These are phyloP conservation scores for Crotalus helleri DNA, from an alignment of 2,113 vertebrate species.

Conservation along the genomic window DNA sequence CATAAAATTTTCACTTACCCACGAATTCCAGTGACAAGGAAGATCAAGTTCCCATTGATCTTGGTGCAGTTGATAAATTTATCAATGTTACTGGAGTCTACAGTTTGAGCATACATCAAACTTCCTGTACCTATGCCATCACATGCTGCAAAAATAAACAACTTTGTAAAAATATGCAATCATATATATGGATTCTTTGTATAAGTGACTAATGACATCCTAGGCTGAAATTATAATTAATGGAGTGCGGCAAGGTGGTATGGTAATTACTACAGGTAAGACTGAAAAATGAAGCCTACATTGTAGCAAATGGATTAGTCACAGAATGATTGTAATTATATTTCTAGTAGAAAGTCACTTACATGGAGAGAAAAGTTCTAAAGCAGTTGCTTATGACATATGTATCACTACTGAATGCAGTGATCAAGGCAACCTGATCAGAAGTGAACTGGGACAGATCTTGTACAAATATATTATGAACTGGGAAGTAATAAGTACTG, in stretches of 20 bases:
- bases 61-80: slow-evolving; percentile 98
- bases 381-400: background rate
- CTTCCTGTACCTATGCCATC: slow-evolving; percentile 95
- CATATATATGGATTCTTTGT: background rate
- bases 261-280: background rate
- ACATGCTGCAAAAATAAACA: slow-evolving; percentile 78
- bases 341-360: background rate
- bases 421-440: background rate
- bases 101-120: slow-evolving; percentile 88
- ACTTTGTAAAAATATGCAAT: slow-evolving; percentile 25
- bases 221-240: background rate
- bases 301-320: background rate
- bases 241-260: background rate
- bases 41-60: slow-evolving; percentile 98
- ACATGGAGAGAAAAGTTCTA: background rate
- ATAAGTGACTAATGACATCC: background rate
- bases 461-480: background rate
- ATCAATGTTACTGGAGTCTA: slow-evolving; percentile 96
- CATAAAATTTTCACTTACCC: slow-evolving; percentile 76
- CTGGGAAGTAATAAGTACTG: background rate
- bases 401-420: background rate
- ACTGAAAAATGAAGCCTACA: background rate
- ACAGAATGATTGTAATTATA: background rate
- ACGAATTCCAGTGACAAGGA: slow-evolving; percentile 96
- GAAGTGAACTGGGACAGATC: background rate